These are phyloP conservation scores for Liparis tanakae DNA, from an alignment of 2,797 vertebrate species.

Conservation along the genomic window DNA sequence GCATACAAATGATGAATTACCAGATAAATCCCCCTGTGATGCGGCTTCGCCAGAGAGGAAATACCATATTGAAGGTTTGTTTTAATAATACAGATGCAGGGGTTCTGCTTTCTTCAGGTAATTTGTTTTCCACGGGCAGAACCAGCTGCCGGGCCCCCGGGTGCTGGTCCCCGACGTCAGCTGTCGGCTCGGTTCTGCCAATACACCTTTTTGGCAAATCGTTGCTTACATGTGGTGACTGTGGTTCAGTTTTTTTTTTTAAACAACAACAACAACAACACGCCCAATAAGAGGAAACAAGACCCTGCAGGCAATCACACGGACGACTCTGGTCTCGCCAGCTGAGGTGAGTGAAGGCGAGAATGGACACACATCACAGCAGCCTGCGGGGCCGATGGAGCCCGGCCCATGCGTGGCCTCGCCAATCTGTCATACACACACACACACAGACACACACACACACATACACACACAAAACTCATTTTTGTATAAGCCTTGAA, in stretches of 20 bases:
- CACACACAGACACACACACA: conserved; percentile 38
- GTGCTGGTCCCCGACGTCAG: conserved; percentile 26
- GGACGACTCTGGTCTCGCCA: conserved; percentile 48
- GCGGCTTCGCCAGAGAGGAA: conserved; percentile 4
- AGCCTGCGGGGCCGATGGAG: conserved; percentile 70
- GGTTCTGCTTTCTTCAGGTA: conserved; percentile 34
- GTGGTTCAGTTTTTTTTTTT: conserved; percentile 45
- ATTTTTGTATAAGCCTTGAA: no score
- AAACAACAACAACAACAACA: conserved; percentile 34
- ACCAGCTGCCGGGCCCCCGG: conserved; percentile 17
- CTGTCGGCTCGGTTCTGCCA: conserved; percentile 31
- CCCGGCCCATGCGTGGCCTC: conserved; percentile 68
- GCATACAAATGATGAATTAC: background rate
- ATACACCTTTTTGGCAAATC: conserved; percentile 60
- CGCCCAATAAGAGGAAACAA: conserved; percentile 20
- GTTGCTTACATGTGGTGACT: conserved; percentile 23
- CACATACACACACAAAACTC: background rate
- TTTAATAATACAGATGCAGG: conserved; percentile 23
- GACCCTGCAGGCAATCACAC: conserved; percentile 41
- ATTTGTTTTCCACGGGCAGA: conserved; percentile 6
- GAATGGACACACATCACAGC: conserved; percentile 68
- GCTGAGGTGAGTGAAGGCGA: conserved; percentile 58
- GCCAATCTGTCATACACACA: conserved; percentile 74
- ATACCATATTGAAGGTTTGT: background rate
- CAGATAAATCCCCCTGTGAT: background rate